These are phyloP conservation scores for Hirudo medicinalis DNA, from an alignment of 1,140 invertebrate genomes.

Conservation along the genomic window DNA sequence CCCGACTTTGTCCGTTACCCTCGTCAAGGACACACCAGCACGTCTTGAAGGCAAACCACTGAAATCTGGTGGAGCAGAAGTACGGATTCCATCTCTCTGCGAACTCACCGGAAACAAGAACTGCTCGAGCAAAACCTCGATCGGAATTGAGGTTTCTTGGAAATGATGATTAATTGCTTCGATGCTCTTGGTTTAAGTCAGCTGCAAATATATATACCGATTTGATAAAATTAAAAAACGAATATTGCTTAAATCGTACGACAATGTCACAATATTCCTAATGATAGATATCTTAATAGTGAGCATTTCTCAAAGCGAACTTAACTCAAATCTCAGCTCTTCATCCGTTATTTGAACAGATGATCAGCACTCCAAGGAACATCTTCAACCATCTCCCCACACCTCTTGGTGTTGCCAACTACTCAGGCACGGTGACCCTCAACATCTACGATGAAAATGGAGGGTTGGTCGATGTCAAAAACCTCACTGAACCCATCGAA, in stretches of 20 bases:
- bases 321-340: no score
- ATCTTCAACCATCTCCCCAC: conserved; percentile 16
- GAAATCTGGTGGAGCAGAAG: conserved; percentile 17
- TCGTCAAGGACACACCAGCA: background rate
- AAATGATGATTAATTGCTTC: background rate
- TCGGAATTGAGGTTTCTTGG: conserved; percentile 22
- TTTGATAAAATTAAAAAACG: no score
- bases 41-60: conserved; percentile 3
- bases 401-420: conserved; percentile 1
- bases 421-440: conserved; percentile 23
- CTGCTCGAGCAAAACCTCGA: conserved; percentile 18
- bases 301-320: no score
- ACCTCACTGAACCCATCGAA: conserved; percentile 25
- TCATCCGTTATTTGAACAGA: background rate
- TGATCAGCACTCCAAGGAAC: conserved; percentile 17
- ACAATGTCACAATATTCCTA: no score
- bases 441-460: conserved; percentile 27
- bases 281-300: no score
- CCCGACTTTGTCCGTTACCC: background rate
- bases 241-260: no score
- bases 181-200: background rate
- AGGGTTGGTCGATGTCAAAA: conserved; percentile 23
- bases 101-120: conserved; percentile 7
- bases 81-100: conserved; percentile 24
- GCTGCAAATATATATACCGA: no score